Evolutionary conservation across 1,140 invertebrate species (phyloP), one percentile per base, ranked within the genome.

Genomic region (Neocloeon triangulifer): DNA sequence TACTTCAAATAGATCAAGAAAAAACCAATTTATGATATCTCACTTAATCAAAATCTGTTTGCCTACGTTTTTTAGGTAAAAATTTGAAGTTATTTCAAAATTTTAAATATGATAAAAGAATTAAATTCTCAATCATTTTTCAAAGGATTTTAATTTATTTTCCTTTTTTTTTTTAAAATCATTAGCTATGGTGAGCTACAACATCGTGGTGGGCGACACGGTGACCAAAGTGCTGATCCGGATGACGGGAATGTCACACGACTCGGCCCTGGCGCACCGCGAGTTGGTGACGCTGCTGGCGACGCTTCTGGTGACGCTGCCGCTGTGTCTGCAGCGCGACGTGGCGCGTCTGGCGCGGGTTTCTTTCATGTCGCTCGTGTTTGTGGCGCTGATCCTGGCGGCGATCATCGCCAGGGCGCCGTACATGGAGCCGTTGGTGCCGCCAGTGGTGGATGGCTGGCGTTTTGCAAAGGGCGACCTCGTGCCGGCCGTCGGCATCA

Each of bases 161-260:
- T n/a, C n/a, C n/a, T n/a, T n/a, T n/a, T n/a, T n/a, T n/a, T n/a
- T n/a, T n/a, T n/a, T n/a, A n/a, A n/a, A 32, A 33, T 30, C 37
- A 19, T 27, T 25, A 84, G 80, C 81, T 2, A 86, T 86, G 78
- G 73, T 85, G 19, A 82, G 78, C 27, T 86, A 88, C 49, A 86
- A 88, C 49, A 71, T 86, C 4, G 81, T 86, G 19, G 80, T 86
- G 14, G 81, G 80, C 18, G 82, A 88, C 49, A 86, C 80, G 1
- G 61, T 85, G 13, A 84, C 80, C 1, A 85, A 82, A 53, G 73
- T 86, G 2, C 53, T 85, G 19, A 57, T 73, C 5, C 59, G 79
- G 34, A 50, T 73, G 19, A 62, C 63, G 34, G 40, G 55, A 31
- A 12, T 42, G 33, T 39, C 36, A n/a, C 61, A 58, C 39, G 47